These are phyloP conservation scores for Callinectes sapidus DNA, from an alignment of 2,888 invertebrate species.

Conservation along the genomic window DNA sequence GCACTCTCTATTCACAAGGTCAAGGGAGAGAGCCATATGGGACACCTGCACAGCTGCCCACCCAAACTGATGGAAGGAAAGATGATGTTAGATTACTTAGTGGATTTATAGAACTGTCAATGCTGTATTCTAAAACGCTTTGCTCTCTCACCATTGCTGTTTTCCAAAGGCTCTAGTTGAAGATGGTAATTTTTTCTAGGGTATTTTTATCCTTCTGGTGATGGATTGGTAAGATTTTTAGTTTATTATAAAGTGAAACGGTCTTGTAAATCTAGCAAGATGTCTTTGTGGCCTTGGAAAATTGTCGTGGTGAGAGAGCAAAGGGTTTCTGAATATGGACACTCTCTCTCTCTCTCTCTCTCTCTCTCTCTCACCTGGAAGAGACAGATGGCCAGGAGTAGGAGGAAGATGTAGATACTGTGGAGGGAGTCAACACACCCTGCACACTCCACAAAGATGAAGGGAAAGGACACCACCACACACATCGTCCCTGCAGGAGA, in stretches of 20 bases:
- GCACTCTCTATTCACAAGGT: slow-evolving; percentile 84
- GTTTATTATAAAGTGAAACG: no score
- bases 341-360: not conserved
- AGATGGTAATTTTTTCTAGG: no score
- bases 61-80: slow-evolving; percentile 82
- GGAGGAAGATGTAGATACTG: slow-evolving; percentile 55
- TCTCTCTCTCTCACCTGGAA: slow-evolving; percentile 65
- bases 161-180: no score
- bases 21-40: slow-evolving; percentile 92
- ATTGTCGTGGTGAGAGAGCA: no score
- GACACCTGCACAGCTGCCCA: slow-evolving; percentile 95
- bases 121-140: no score
- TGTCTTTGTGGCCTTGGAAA: no score
- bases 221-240: no score
- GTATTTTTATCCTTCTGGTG: no score
- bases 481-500: slow-evolving; percentile 69
- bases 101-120: no score
- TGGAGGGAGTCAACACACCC: slow-evolving; percentile 70
- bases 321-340: no score
- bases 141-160: no score
- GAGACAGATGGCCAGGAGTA: slow-evolving; percentile 62
- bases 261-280: no score
- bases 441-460: slow-evolving; percentile 75
- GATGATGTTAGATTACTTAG: not conserved
- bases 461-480: slow-evolving; percentile 84